Percentiles rank a stretch among this genome's conserved stretches.
phyloP scores from a whole-genome alignment of 2,888 invertebrate genomes.

The Cloeon dipterum region DNA sequence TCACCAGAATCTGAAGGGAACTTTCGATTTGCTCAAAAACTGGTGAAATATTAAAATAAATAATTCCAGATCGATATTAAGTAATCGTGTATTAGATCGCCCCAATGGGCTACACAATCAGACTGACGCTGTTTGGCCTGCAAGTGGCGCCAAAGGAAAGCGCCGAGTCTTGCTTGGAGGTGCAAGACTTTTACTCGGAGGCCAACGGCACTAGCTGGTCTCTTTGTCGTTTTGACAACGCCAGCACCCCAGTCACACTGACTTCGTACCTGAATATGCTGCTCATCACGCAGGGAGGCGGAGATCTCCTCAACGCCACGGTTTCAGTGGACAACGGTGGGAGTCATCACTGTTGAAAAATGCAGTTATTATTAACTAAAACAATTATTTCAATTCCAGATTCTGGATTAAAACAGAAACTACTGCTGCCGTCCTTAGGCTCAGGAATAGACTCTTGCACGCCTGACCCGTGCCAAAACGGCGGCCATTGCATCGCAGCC shows the following conservation, averaged over 20 bases:
- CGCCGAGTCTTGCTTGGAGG: conserved; percentile 14
- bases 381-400: conserved; percentile 25
- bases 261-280: conserved; percentile 44
- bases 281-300: conserved; percentile 26
- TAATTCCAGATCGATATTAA: too few relatives aligned
- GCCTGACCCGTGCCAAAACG: conserved; percentile 49
- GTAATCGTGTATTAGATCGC: too few relatives aligned
- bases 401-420: conserved; percentile 35
- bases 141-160: neutral
- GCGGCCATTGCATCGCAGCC: conserved; percentile 38
- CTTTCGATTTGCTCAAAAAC: neutral
- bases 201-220: conserved; percentile 45
- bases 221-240: conserved; percentile 22
- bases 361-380: neutral
- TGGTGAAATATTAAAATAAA: neutral
- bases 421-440: conserved; percentile 11
- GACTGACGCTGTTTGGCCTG: conserved; percentile 20
- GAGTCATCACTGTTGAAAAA: too few relatives aligned
- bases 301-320: conserved; percentile 30
- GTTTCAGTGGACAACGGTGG: conserved; percentile 32
- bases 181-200: conserved; percentile 42
- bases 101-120: conserved; percentile 19
- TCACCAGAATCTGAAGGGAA: conserved; percentile 16
- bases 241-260: conserved; percentile 22
- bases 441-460: conserved; percentile 35